phyloP scores from a whole-genome alignment of 1,140 invertebrate genomes.

The Aphis gossypii region DNA sequence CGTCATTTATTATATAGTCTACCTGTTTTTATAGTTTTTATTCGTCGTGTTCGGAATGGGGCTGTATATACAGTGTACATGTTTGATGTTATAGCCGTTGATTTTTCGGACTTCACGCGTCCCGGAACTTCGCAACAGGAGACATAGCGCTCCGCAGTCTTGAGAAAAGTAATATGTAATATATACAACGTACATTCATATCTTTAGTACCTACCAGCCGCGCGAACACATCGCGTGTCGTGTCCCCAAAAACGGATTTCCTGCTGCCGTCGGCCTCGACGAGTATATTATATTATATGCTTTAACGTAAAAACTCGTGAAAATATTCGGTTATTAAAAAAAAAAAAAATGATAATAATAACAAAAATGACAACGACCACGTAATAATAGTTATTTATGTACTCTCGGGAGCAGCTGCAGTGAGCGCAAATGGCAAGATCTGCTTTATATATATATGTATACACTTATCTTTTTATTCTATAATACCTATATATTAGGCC shows the following conservation, averaged over 20 bases:
- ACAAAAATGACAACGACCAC: neutral
- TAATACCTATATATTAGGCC: too few species aligned
- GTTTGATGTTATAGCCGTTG: neutral
- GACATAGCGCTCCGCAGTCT: neutral
- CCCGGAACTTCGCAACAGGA: slow-evolving; percentile 39
- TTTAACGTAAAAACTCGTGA: neutral
- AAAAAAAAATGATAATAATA: neutral
- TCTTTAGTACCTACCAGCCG: neutral
- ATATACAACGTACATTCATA: neutral
- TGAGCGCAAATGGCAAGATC: neutral
- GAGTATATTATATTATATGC: neutral
- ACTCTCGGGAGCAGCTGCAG: neutral
- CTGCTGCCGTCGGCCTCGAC: neutral
- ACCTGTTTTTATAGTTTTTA: neutral
- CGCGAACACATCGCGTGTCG: slow-evolving; percentile 25
- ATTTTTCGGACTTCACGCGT: slow-evolving; percentile 1
- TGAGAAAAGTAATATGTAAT: slow-evolving; percentile 13
- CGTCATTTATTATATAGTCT: neutral
- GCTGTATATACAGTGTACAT: neutral
- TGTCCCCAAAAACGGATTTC: slow-evolving; percentile 48
- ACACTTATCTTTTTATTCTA: neutral
- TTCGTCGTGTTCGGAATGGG: neutral
- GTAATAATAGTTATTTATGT: neutral
- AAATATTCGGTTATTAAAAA: neutral
- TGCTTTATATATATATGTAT: neutral